Conservation (phyloP, 2,797 vertebrate species). For the Bradypus variegatus region DNA sequence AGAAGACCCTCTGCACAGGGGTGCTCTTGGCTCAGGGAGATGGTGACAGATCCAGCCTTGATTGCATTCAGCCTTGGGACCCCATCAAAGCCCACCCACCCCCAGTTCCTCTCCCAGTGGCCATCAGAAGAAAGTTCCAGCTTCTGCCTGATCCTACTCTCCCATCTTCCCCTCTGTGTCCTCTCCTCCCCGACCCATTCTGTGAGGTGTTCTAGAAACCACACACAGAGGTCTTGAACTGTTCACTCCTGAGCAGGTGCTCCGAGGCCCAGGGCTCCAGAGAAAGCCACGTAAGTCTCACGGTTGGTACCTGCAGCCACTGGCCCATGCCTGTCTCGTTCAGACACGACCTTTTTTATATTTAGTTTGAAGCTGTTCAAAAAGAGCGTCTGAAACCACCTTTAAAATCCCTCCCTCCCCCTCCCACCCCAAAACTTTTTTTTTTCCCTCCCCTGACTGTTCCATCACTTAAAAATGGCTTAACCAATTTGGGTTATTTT, state of each 20-base stretch:
- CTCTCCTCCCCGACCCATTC: neutral
- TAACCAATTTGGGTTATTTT: conserved; percentile 63
- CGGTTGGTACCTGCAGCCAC: neutral
- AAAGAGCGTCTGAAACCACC: conserved; percentile 16
- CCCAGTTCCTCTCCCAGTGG: neutral
- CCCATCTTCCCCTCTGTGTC: neutral
- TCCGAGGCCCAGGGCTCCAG: neutral
- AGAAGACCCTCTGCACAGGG: neutral
- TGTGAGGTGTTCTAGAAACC: neutral
- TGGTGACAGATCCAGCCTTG: neutral
- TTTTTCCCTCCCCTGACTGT: neutral
- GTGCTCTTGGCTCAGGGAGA: neutral
- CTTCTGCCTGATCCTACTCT: neutral
- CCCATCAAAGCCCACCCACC: accelerated
- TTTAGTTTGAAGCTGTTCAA: conserved; percentile 42
- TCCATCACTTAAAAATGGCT: conserved; percentile 57
- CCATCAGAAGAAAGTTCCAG: neutral
- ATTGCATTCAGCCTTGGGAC: neutral
- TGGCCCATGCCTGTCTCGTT: neutral
- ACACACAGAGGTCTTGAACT: neutral
- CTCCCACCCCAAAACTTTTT: neutral
- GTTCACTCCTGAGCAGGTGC: neutral
- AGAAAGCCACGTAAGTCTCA: neutral
- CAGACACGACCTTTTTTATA: neutral
- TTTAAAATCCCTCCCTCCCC: conserved; percentile 47